Percentiles rank a stretch among this genome's conserved stretches.
Evolutionary conservation across 2,888 invertebrate genomes (phyloP).

Genomic region (Meiosimyza platycephala): DNA sequence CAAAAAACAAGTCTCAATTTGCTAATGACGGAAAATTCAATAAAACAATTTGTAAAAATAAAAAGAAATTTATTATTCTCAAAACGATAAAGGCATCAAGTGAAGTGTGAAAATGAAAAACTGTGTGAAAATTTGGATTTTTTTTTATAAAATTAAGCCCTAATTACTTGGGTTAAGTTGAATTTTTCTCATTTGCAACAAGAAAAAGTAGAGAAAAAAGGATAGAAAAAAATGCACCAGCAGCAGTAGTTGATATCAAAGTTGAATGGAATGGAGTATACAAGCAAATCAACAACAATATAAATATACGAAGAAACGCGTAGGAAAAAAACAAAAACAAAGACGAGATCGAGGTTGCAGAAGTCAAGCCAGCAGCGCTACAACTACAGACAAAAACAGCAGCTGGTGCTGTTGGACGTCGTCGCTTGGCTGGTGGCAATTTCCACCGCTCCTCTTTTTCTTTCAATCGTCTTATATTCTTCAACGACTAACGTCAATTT

Average conservation of each 20-base stretch:
- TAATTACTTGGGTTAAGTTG: too few species aligned
- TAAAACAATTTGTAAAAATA: neutral
- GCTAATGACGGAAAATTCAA: constrained; percentile 3
- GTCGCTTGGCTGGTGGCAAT: constrained; percentile 20
- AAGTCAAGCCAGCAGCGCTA: neutral
- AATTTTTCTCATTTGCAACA: constrained; percentile 1
- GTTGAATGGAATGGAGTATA: constrained; percentile 33
- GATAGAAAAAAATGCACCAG: constrained; percentile 5
- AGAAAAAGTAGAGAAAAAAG: constrained; percentile 10
- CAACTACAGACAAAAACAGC: constrained; percentile 14
- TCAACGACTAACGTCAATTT: too few species aligned
- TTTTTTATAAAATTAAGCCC: too few species aligned
- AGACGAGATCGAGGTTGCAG: constrained; percentile 2
- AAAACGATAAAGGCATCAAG: constrained; percentile 32
- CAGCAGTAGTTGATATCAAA: constrained; percentile 1
- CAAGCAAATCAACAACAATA: constrained; percentile 36
- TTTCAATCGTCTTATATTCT: neutral
- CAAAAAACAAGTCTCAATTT: neutral
- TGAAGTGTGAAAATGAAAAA: constrained; percentile 32
- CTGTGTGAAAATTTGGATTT: constrained; percentile 34
- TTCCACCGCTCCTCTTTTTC: neutral
- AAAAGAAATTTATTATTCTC: constrained; percentile 20
- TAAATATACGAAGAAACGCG: constrained; percentile 33
- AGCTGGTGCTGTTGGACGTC: constrained; percentile 25
- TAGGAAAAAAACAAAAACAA: constrained; percentile 34